These are phyloP conservation scores for Drosophila ironensis DNA, from an alignment of 1,140 invertebrate genomes.

Conservation along the genomic window DNA sequence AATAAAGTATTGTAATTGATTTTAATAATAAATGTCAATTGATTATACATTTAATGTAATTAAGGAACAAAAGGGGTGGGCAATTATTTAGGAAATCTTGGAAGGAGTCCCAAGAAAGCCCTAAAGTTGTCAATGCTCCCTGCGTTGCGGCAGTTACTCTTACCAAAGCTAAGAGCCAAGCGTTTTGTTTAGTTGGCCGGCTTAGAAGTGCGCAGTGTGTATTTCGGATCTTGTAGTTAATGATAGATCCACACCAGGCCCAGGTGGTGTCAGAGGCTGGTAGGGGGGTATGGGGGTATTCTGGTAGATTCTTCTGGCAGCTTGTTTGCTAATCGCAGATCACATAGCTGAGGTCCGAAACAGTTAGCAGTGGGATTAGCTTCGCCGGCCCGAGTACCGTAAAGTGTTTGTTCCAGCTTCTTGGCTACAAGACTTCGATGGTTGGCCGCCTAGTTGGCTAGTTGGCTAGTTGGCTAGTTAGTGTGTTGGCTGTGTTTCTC, in stretches of 20 bases:
- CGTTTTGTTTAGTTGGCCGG: slow-evolving; percentile 31
- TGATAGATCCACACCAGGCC: slow-evolving; percentile 35
- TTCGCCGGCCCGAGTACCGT: slow-evolving; percentile 58
- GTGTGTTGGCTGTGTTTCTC: slow-evolving; percentile 12
- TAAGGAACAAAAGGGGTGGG: too few species aligned
- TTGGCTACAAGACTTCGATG: slow-evolving; percentile 50
- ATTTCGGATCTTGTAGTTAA: slow-evolving; percentile 51
- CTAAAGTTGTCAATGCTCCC: too few species aligned
- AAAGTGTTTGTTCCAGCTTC: slow-evolving; percentile 74
- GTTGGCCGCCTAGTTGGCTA: background rate
- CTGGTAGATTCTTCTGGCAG: slow-evolving; percentile 22
- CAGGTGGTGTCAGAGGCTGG: too few species aligned
- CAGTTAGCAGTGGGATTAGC: slow-evolving; percentile 58
- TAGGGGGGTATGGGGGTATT: background rate
- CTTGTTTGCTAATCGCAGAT: slow-evolving; percentile 73
- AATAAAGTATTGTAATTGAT: too few species aligned
- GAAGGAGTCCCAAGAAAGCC: too few species aligned
- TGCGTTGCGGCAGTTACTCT: background rate
- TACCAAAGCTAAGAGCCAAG: too few species aligned
- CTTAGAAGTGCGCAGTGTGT: slow-evolving; percentile 47
- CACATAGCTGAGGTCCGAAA: slow-evolving; percentile 52
- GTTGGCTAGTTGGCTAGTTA: background rate
- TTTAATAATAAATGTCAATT: too few species aligned
- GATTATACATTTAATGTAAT: too few species aligned
- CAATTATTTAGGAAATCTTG: too few species aligned